These are phyloP conservation scores for Avahi laniger DNA, from an alignment of 2,797 vertebrate genomes.

Conservation along the genomic window DNA sequence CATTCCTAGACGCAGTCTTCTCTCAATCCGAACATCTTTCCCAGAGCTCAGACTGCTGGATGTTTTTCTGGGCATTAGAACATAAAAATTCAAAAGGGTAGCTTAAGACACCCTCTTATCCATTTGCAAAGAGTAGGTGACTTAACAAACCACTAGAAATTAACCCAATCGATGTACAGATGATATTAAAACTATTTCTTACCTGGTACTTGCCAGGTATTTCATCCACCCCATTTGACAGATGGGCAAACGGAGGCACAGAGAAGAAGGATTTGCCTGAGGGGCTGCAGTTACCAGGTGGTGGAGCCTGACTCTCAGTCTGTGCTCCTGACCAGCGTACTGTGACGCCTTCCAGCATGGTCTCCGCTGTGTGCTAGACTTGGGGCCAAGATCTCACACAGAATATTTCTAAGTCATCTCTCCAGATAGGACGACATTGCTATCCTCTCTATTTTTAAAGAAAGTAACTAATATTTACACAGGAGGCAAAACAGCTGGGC, in stretches of 20 bases:
- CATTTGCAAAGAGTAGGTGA: no score
- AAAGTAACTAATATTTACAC: not conserved
- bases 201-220: not conserved
- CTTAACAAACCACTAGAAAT: not conserved
- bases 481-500: not conserved
- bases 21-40: not conserved
- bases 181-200: not conserved
- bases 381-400: no score
- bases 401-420: not conserved
- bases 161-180: accelerated
- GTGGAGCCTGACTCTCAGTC: not conserved
- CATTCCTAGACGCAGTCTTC: not conserved
- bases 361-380: not conserved
- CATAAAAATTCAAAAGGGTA: not conserved
- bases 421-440: not conserved
- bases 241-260: not conserved
- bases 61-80: not conserved
- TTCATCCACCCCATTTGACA: no score
- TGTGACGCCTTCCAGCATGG: accelerated
- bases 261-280: not conserved
- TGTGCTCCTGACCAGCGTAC: accelerated
- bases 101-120: not conserved
- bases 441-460: not conserved
- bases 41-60: not conserved
- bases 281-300: not conserved